phyloP scores from a whole-genome alignment of 2,113 vertebrate genomes.

The Lethenteron reissneri region DNA sequence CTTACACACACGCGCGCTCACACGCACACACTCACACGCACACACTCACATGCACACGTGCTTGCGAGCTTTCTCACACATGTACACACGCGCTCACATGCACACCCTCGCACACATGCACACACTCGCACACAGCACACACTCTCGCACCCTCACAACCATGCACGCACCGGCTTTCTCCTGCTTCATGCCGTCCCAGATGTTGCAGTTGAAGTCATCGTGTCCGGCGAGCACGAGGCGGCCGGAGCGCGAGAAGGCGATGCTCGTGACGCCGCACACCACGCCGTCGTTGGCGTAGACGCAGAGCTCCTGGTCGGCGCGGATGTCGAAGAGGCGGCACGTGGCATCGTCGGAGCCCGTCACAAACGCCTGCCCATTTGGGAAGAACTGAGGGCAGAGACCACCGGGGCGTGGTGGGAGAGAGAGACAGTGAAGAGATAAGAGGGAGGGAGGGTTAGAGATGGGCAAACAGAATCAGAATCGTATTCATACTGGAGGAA shows the following conservation, averaged over 20 bases:
- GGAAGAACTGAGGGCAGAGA: slow-evolving; percentile 49
- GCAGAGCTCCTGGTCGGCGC: slow-evolving; percentile 81
- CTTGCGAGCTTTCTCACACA: no score
- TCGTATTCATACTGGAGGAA: no score
- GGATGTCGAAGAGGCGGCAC: slow-evolving; percentile 68
- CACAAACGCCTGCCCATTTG: slow-evolving; percentile 67
- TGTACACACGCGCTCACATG: no score
- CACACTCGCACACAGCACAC: no score
- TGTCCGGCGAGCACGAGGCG: slow-evolving; percentile 71
- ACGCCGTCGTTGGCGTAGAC: slow-evolving; percentile 62
- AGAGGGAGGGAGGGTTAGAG: no score
- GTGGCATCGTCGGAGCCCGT: slow-evolving; percentile 76
- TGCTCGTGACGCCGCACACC: slow-evolving; percentile 74
- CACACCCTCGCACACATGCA: no score
- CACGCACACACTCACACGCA: no score
- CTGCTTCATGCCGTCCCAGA: slow-evolving; percentile 63
- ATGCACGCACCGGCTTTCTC: slow-evolving; percentile 38
- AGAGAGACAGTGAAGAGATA: no score
- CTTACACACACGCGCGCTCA: no score
- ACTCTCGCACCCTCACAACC: no score
- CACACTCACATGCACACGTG: no score
- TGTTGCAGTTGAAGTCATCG: slow-evolving; percentile 88
- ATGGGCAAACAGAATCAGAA: no score
- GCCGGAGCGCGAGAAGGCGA: slow-evolving; percentile 65
- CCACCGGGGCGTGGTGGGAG: neutral